phyloP scores from a whole-genome alignment of 2,797 vertebrate species.

The Alfaro cultratus region DNA sequence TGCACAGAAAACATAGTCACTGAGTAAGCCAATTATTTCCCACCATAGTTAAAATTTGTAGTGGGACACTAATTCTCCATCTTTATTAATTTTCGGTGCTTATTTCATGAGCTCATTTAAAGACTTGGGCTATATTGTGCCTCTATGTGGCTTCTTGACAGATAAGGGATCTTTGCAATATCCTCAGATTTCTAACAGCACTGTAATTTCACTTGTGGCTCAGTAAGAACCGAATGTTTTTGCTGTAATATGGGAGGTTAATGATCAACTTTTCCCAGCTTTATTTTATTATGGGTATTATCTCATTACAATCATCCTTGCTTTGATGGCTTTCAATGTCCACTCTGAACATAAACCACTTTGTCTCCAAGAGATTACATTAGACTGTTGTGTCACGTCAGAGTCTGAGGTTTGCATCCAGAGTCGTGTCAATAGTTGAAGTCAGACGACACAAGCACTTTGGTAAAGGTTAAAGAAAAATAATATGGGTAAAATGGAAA shows the following conservation, averaged over 20 bases:
- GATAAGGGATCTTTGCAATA: conserved; percentile 45
- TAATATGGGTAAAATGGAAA: not conserved
- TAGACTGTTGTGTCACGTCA: conserved; percentile 1
- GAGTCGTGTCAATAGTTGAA: not conserved
- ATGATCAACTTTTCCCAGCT: conserved; percentile 7
- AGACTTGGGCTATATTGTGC: conserved; percentile 45
- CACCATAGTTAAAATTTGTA: conserved; percentile 73
- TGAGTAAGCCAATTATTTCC: conserved; percentile 66
- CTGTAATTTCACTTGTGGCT: conserved; percentile 49
- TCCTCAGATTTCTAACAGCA: conserved; percentile 47
- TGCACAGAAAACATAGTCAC: conserved; percentile 46
- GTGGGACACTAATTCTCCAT: conserved; percentile 44
- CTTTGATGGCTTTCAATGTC: conserved; percentile 18
- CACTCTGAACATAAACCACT: not conserved
- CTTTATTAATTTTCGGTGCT: conserved; percentile 46
- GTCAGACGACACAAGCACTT: conserved; percentile 1
- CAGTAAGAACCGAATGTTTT: conserved; percentile 10
- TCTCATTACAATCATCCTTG: conserved; percentile 6
- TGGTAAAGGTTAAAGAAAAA: not conserved
- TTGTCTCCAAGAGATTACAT: not conserved
- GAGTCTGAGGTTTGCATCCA: not conserved
- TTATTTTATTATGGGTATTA: conserved; percentile 21
- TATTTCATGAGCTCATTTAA: conserved; percentile 44
- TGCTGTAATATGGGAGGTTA: conserved; percentile 1
- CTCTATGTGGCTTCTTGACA: conserved; percentile 50